These are phyloP conservation scores for Zapornia atra DNA, from an alignment of 2,113 vertebrate species.

Conservation along the genomic window DNA sequence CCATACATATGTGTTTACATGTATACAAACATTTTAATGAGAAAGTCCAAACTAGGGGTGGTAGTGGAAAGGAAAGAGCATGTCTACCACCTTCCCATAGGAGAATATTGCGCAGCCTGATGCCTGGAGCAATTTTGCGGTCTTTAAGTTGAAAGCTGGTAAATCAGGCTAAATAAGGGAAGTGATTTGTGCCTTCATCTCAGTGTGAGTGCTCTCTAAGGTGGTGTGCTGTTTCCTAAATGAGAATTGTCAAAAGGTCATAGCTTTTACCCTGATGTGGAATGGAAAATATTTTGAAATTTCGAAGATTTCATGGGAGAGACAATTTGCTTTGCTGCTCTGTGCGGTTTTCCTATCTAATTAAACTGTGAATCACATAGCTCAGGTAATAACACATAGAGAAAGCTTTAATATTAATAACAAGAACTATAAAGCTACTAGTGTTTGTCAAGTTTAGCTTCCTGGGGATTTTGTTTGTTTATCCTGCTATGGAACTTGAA, in stretches of 20 bases:
- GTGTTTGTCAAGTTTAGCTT: slow-evolving; percentile 42
- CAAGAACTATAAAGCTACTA: neutral
- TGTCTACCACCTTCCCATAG: neutral
- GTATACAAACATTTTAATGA: neutral
- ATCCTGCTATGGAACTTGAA: neutral
- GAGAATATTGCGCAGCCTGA: neutral
- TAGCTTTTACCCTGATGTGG: neutral
- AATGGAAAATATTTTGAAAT: slow-evolving; percentile 9
- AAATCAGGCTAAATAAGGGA: neutral
- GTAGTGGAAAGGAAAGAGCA: neutral
- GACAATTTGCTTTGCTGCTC: neutral
- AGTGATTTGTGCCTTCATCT: slow-evolving; percentile 6
- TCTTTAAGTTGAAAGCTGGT: slow-evolving; percentile 2
- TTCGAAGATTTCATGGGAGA: neutral
- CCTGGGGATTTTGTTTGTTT: slow-evolving; percentile 47
- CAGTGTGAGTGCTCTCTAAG: slow-evolving; percentile 1
- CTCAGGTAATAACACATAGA: slow-evolving; percentile 4
- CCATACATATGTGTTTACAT: neutral
- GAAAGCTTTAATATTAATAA: slow-evolving; percentile 44
- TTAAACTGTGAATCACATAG: slow-evolving; percentile 29
- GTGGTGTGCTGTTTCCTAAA: slow-evolving; percentile 3
- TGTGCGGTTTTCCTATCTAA: neutral
- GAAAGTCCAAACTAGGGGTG: neutral
- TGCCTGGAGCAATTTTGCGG: neutral
- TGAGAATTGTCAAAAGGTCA: neutral